Evolutionary conservation across 2,888 invertebrate genomes (phyloP).

Genomic region (Brachycybe producta): DNA sequence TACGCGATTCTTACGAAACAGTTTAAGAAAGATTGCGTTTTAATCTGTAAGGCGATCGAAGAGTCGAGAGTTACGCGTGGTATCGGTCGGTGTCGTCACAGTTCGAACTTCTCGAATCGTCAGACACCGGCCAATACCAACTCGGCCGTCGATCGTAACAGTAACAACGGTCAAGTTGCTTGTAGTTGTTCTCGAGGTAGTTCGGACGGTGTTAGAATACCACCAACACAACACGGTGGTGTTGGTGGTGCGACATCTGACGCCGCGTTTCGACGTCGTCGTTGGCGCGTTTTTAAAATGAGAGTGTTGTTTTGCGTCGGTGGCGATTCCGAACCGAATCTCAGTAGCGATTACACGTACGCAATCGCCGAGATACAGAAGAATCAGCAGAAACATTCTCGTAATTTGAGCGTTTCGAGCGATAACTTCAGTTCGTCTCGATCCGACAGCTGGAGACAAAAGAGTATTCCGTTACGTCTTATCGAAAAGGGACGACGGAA

Average conservation of each 20-base stretch:
- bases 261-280: not conserved
- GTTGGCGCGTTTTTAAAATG: constrained; percentile 13
- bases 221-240: constrained; percentile 19
- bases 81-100: constrained; percentile 71
- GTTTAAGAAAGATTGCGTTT: constrained; percentile 92
- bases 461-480: constrained; percentile 45
- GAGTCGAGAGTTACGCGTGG: constrained; percentile 80
- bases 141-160: constrained; percentile 64
- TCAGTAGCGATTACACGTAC: constrained; percentile 55
- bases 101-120: constrained; percentile 73
- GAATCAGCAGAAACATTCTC: constrained; percentile 41
- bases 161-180: constrained; percentile 47
- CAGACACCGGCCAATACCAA: constrained; percentile 78
- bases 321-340: constrained; percentile 16
- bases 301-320: not conserved
- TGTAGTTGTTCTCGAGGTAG: constrained; percentile 43
- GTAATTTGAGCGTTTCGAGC: constrained; percentile 59
- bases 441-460: constrained; percentile 65
- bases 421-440: constrained; percentile 80
- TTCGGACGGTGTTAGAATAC: constrained; percentile 28
- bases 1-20: constrained; percentile 96
- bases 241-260: not conserved
- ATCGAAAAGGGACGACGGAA: constrained; percentile 62
- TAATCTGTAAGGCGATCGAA: constrained; percentile 90
- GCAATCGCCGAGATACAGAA: constrained; percentile 57